Conservation (phyloP, 2,113 vertebrate genomes). For the Mormyrus iriodes region DNA sequence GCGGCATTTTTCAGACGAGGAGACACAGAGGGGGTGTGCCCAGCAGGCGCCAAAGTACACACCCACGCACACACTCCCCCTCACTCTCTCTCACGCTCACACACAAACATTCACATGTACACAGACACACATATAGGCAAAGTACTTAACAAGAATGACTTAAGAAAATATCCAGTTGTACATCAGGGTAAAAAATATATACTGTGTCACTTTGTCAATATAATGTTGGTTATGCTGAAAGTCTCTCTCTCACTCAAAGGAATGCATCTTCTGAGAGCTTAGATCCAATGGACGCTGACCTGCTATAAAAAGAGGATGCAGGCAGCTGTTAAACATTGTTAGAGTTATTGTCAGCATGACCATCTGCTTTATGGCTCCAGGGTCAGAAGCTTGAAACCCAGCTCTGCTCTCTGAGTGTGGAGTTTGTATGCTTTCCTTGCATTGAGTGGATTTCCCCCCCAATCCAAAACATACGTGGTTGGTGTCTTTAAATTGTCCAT, state of each 20-base stretch:
- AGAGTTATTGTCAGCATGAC: neutral
- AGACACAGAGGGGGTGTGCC: slow-evolving; percentile 45
- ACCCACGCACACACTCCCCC: neutral
- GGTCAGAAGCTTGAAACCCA: no score
- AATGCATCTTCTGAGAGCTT: neutral
- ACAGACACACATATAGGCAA: neutral
- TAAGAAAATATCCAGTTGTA: neutral
- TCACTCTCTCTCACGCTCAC: neutral
- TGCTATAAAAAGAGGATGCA: neutral
- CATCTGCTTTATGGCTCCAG: neutral
- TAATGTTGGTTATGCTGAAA: neutral
- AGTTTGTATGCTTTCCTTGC: no score
- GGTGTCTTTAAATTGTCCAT: neutral
- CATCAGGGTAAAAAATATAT: neutral
- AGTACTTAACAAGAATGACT: neutral
- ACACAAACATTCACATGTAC: slow-evolving; percentile 7
- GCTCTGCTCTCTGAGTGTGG: no score
- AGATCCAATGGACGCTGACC: neutral
- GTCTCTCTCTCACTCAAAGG: neutral
- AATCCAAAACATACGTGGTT: neutral
- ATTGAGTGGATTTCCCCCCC: no score
- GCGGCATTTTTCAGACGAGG: slow-evolving; percentile 24
- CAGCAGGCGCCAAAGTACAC: slow-evolving; percentile 28
- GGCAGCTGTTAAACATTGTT: neutral
- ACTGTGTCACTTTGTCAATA: neutral